These are phyloP conservation scores for Thyatira batis DNA, from an alignment of 2,888 invertebrate species.

Conservation along the genomic window DNA sequence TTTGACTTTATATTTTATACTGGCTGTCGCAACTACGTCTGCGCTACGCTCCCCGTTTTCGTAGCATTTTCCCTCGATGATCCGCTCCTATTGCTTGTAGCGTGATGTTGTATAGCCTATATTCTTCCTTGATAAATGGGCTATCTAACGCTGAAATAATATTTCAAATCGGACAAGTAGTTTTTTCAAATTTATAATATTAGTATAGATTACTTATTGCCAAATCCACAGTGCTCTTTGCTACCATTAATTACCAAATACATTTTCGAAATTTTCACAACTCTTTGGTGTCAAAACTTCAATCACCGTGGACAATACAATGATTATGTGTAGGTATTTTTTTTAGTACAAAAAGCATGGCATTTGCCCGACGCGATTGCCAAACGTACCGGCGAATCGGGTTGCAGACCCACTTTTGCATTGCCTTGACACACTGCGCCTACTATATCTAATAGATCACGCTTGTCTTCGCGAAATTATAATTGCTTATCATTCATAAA, in stretches of 20 bases:
- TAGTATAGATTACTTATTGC: not conserved
- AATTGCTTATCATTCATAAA: conserved; percentile 17
- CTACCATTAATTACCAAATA: not conserved
- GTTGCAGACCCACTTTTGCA: conserved; percentile 29
- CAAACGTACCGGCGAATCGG: conserved; percentile 19
- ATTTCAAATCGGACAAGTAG: not conserved
- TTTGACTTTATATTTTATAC: no score
- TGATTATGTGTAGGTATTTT: conserved; percentile 22
- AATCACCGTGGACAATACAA: conserved; percentile 32
- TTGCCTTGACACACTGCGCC: conserved; percentile 36
- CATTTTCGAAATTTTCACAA: conserved; percentile 20
- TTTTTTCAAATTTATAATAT: not conserved
- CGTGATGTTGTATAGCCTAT: no score
- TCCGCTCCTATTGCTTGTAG: no score
- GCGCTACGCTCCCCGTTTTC: no score
- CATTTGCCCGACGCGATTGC: conserved; percentile 29
- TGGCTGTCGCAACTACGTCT: no score
- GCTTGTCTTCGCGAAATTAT: conserved; percentile 26
- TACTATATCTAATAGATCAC: conserved; percentile 28
- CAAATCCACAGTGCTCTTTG: not conserved
- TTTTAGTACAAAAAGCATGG: conserved; percentile 23
- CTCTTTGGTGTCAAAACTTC: conserved; percentile 33
- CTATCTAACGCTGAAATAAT: no score
- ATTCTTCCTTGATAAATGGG: no score
- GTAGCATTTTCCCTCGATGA: no score